phyloP scores from a whole-genome alignment of 2,888 invertebrate genomes.

The Acanthosoma haemorrhoidale region DNA sequence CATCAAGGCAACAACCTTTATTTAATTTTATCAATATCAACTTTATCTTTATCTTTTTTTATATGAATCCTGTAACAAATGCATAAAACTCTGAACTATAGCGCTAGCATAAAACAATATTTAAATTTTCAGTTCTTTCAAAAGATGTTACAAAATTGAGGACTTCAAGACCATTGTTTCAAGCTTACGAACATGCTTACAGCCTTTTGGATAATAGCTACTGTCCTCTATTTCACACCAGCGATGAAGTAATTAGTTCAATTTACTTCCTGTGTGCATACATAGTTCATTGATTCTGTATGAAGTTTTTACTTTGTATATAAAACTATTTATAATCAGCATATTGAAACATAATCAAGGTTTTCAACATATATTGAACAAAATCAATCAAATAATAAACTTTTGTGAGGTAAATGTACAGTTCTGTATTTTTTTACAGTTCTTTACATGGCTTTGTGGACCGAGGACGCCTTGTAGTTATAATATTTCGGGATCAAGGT shows the following conservation, averaged over 20 bases:
- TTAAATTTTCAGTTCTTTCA: constrained; percentile 51
- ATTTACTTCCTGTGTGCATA: background rate
- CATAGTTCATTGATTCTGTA: background rate
- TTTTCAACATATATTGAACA: too few species aligned
- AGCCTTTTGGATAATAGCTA: constrained; percentile 65
- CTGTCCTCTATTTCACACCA: constrained; percentile 73
- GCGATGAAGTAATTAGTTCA: constrained; percentile 60
- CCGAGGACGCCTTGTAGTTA: constrained; percentile 51
- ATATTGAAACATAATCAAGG: background rate
- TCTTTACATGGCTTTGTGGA: constrained; percentile 66
- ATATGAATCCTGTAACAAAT: too few species aligned
- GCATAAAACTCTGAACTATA: too few species aligned
- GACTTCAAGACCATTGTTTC: constrained; percentile 69
- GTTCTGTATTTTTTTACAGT: constrained; percentile 52
- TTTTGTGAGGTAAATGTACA: too few species aligned
- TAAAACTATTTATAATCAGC: background rate
- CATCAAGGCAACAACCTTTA: too few species aligned
- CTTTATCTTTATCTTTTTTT: too few species aligned
- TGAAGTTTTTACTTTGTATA: background rate
- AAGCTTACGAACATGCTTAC: constrained; percentile 74
- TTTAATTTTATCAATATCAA: too few species aligned
- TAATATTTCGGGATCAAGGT: constrained; percentile 44
- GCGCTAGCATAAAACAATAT: too few species aligned
- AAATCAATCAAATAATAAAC: too few species aligned
- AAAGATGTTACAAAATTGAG: constrained; percentile 64